phyloP scores from a whole-genome alignment of 2,888 invertebrate genomes.

The Drosophila prolongata region DNA sequence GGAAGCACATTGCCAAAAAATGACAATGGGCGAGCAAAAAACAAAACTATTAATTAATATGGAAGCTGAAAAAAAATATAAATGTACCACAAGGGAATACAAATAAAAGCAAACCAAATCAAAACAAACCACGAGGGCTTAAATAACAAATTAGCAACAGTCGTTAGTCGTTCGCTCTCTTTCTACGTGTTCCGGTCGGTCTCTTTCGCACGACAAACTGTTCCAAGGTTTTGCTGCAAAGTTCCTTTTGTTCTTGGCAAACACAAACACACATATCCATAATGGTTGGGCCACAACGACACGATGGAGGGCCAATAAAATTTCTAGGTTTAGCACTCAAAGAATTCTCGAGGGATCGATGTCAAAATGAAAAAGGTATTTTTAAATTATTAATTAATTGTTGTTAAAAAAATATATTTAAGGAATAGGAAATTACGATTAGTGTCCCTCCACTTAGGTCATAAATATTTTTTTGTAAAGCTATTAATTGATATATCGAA shows the following conservation, averaged over 20 bases:
- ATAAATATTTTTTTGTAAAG: too few species aligned
- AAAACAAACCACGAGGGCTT: slow-evolving; percentile 29
- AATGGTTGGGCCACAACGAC: slow-evolving; percentile 24
- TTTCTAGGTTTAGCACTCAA: slow-evolving; percentile 3
- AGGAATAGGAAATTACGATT: too few species aligned
- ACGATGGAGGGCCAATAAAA: slow-evolving; percentile 21
- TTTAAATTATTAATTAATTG: too few species aligned
- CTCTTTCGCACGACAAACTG: slow-evolving; percentile 50
- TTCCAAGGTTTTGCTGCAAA: slow-evolving; percentile 67
- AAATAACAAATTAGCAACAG: slow-evolving; percentile 75
- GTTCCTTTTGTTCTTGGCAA: slow-evolving; percentile 60
- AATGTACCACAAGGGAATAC: slow-evolving; percentile 13
- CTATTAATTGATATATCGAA: too few species aligned
- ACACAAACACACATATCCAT: slow-evolving; percentile 41
- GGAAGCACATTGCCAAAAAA: slow-evolving; percentile 54
- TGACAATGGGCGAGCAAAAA: slow-evolving; percentile 54
- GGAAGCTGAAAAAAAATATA: slow-evolving; percentile 18
- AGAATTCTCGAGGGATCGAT: not conserved
- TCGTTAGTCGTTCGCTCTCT: slow-evolving; percentile 30
- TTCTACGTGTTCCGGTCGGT: slow-evolving; percentile 2
- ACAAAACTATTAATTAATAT: slow-evolving; percentile 32
- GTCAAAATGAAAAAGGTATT: too few species aligned
- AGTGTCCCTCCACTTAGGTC: too few species aligned
- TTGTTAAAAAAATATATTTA: too few species aligned
- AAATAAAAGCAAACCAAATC: slow-evolving; percentile 47